A percentile compares a stretch with the other conserved stretches of the same genome.
Evolutionary conservation across 2,888 invertebrate genomes (phyloP).

Genomic region (Aporophyla nigra): DNA sequence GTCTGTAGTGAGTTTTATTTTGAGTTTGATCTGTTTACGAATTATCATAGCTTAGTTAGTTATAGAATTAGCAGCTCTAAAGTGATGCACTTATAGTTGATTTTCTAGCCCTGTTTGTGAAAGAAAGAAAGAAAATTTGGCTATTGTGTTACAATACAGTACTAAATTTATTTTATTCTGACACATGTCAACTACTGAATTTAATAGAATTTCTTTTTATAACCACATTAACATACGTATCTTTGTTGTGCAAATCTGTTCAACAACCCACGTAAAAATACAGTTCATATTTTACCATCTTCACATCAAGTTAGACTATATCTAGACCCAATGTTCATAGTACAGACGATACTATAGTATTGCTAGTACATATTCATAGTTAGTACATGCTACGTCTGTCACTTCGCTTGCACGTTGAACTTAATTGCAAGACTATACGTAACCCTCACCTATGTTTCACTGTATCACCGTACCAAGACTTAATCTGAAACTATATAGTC

Average conservation of each 20-base stretch:
- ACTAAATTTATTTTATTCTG: not conserved
- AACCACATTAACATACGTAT: not conserved
- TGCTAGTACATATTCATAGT: slow-evolving; percentile 12
- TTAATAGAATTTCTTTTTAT: not conserved
- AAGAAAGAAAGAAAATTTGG: too few species aligned
- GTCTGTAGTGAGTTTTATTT: not conserved
- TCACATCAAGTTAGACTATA: not conserved
- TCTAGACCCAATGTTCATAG: slow-evolving; percentile 4
- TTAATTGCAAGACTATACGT: slow-evolving; percentile 47
- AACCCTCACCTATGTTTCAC: slow-evolving; percentile 32
- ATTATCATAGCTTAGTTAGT: not conserved
- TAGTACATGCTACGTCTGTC: slow-evolving; percentile 17
- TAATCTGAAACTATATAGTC: slow-evolving; percentile 49
- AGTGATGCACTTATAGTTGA: not conserved
- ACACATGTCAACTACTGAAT: not conserved
- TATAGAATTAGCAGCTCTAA: too few species aligned
- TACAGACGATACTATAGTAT: not conserved
- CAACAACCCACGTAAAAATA: not conserved
- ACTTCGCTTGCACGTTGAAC: slow-evolving; percentile 30
- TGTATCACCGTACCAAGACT: slow-evolving; percentile 39
- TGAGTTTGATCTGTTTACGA: not conserved
- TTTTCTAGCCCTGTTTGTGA: not conserved
- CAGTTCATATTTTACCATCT: not conserved
- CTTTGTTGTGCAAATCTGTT: slow-evolving; percentile 1
- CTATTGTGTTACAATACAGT: not conserved